Percentiles rank a stretch among this genome's conserved stretches.
These are phyloP conservation scores for Aphidoletes aphidimyza DNA, from an alignment of 2,888 invertebrate genomes.

Conservation along the genomic window DNA sequence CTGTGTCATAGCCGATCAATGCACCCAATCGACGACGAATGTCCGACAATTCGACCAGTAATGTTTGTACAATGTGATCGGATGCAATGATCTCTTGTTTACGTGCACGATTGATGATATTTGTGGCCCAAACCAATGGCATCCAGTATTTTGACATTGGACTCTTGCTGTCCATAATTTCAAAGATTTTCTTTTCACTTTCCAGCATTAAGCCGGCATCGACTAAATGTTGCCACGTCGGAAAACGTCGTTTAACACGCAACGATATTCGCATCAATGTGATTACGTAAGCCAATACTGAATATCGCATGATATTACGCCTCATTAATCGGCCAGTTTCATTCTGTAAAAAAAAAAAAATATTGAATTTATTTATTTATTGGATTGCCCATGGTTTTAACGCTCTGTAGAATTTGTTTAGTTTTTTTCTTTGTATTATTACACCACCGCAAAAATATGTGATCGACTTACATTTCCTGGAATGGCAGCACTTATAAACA, in stretches of 20 bases:
- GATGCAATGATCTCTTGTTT: slow-evolving; percentile 86
- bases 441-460: not conserved
- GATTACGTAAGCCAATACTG: slow-evolving; percentile 88
- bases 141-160: slow-evolving; percentile 94
- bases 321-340: slow-evolving; percentile 90
- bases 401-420: too few relatives aligned
- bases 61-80: slow-evolving; percentile 92
- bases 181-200: slow-evolving; percentile 90
- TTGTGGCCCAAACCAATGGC: slow-evolving; percentile 93
- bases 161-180: slow-evolving; percentile 88
- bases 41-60: slow-evolving; percentile 88
- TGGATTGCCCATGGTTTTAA: too few relatives aligned
- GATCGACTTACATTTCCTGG: slow-evolving; percentile 90
- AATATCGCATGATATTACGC: slow-evolving; percentile 88
- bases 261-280: slow-evolving; percentile 88
- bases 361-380: too few relatives aligned
- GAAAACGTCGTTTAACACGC: slow-evolving; percentile 87
- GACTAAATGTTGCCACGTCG: slow-evolving; percentile 89
- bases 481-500: slow-evolving; percentile 91
- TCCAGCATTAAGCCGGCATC: slow-evolving; percentile 90
- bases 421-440: too few relatives aligned
- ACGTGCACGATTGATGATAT: slow-evolving; percentile 87
- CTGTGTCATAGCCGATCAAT: slow-evolving; percentile 89
- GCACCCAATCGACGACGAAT: slow-evolving; percentile 85
- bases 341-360: slow-evolving; percentile 62